A percentile compares a stretch with the other conserved stretches of the same genome.
These are phyloP conservation scores for Tenebrio molitor DNA, from an alignment of 1,140 invertebrate species.

Conservation along the genomic window DNA sequence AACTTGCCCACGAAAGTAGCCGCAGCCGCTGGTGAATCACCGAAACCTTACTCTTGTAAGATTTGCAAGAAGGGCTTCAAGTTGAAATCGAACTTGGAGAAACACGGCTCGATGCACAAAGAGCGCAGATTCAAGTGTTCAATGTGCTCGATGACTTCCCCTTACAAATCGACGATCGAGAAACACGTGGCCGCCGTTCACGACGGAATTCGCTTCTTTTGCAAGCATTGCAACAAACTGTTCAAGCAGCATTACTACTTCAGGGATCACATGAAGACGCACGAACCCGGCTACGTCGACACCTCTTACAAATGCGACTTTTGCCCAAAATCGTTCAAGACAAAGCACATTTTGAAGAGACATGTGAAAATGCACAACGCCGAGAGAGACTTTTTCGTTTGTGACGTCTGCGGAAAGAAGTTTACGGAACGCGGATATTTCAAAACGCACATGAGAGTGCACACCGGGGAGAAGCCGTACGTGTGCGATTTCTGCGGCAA, in stretches of 20 bases:
- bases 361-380: slow-evolving; percentile 63
- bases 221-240: slow-evolving; percentile 46
- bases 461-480: slow-evolving; percentile 36
- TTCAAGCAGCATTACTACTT: slow-evolving; percentile 22
- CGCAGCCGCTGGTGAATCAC: too few species aligned
- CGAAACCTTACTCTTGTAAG: too few species aligned
- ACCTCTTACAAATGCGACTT: slow-evolving; percentile 38
- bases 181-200: slow-evolving; percentile 53
- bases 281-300: slow-evolving; percentile 38
- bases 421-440: not conserved
- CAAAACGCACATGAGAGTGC: slow-evolving; percentile 15
- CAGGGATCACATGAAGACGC: slow-evolving; percentile 25
- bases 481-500: slow-evolving; percentile 46
- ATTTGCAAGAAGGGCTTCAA: too few species aligned
- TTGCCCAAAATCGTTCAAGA: slow-evolving; percentile 46
- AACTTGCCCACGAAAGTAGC: too few species aligned
- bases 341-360: too few species aligned
- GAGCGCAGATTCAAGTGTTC: slow-evolving; percentile 44
- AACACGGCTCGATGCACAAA: slow-evolving; percentile 18
- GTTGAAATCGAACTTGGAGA: too few species aligned
- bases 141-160: slow-evolving; percentile 47
- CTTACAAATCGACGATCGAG: slow-evolving; percentile 33
- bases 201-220: slow-evolving; percentile 50
- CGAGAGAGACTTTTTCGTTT: not conserved
- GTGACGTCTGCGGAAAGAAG: slow-evolving; percentile 12